Conservation (phyloP, 2,113 vertebrate genomes). For the Laterallus jamaicensis region DNA sequence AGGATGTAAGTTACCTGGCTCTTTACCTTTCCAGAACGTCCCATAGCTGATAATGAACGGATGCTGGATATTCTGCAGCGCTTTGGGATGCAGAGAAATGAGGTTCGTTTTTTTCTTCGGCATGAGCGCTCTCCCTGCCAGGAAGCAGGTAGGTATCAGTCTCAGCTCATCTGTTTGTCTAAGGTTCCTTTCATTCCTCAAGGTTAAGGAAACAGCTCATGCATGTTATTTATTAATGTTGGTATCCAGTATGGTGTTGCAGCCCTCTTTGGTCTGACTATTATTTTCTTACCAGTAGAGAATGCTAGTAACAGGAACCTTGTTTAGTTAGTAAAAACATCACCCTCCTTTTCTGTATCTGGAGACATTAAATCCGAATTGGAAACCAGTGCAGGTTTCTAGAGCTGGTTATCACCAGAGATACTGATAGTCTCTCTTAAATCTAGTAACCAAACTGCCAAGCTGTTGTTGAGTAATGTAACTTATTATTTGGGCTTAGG, state of each 20-base stretch:
- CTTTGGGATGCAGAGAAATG: slow-evolving; percentile 85
- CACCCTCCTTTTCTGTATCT: not conserved
- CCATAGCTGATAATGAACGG: slow-evolving; percentile 86
- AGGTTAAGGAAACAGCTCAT: not conserved
- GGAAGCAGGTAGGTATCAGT: slow-evolving; percentile 78
- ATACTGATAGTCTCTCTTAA: not conserved
- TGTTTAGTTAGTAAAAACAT: not conserved
- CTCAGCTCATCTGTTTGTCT: not conserved
- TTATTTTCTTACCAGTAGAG: not conserved
- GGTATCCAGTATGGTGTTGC: not conserved
- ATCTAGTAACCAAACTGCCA: not conserved
- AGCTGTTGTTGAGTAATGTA: not conserved
- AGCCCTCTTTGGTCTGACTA: not conserved
- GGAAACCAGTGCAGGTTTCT: not conserved
- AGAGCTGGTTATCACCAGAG: not conserved
- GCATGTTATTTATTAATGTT: not conserved
- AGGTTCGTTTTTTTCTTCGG: slow-evolving; percentile 94
- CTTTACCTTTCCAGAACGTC: slow-evolving; percentile 81
- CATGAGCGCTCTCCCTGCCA: slow-evolving; percentile 82
- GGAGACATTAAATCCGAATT: not conserved
- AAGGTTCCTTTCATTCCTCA: not conserved
- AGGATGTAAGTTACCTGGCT: not conserved
- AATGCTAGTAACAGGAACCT: not conserved
- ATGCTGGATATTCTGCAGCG: slow-evolving; percentile 93
- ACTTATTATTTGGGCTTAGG: not conserved